Evolutionary conservation across 64 coral and sea anemone genomes (phyloP).

Genomic region (Actinia equina): DNA sequence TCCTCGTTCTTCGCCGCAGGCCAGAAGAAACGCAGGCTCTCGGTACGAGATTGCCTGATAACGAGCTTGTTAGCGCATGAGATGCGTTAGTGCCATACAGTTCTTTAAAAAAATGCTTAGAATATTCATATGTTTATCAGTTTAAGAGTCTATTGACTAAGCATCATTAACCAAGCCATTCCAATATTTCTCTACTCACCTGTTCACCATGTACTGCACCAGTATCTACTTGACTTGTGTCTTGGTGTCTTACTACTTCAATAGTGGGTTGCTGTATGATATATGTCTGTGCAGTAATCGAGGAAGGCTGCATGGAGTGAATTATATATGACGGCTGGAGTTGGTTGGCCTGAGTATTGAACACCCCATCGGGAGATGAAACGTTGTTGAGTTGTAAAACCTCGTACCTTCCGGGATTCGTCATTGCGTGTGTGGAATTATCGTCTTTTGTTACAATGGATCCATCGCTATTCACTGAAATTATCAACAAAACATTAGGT

Average conservation of each 20-base stretch:
- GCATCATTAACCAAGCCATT: no score
- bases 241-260: slow-evolving; percentile 52
- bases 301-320: slow-evolving; percentile 47
- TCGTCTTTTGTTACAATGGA: slow-evolving; percentile 66
- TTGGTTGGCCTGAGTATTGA: slow-evolving; percentile 26
- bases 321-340: slow-evolving; percentile 79
- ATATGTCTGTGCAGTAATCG: slow-evolving; percentile 76
- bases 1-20: no score
- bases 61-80: no score
- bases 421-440: not conserved
- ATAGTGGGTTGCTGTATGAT: slow-evolving; percentile 81
- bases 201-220: slow-evolving; percentile 35
- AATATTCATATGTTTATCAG: no score
- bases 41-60: no score
- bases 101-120: no score
- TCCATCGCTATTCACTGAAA: slow-evolving; percentile 78
- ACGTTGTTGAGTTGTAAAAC: slow-evolving; percentile 72
- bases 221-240: slow-evolving; percentile 3
- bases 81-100: no score
- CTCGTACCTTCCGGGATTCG: slow-evolving; percentile 58
- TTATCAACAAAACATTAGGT: not conserved
- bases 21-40: no score
- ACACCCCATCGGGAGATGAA: slow-evolving; percentile 54
- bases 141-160: no score
- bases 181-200: not conserved